Evolutionary conservation across 2,113 vertebrate species (phyloP).

Genomic region (Sinosuthora webbiana): DNA sequence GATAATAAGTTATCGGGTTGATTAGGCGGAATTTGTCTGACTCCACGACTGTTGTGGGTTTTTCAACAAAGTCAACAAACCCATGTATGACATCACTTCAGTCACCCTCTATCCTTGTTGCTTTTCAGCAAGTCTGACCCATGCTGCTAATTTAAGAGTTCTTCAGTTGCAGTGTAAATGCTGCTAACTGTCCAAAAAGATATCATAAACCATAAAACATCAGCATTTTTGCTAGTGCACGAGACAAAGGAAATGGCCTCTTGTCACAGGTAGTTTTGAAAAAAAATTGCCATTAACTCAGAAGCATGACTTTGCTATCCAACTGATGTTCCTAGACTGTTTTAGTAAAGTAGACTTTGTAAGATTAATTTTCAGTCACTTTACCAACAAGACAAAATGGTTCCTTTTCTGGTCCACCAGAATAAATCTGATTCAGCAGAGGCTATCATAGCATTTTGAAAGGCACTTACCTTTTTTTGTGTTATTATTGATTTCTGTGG

Average conservation of each 20-base stretch:
- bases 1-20: conserved; percentile 57
- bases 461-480: neutral
- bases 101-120: neutral
- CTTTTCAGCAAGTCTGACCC: neutral
- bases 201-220: neutral
- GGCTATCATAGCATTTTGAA: neutral
- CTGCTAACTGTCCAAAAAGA: neutral
- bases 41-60: conserved; percentile 26
- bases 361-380: neutral
- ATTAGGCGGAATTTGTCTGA: conserved; percentile 52
- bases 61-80: conserved; percentile 38
- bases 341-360: neutral
- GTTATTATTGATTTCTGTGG: neutral
- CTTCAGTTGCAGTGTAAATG: neutral
- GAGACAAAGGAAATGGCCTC: neutral
- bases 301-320: neutral
- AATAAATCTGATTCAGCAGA: neutral
- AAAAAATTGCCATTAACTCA: neutral
- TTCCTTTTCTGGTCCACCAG: neutral
- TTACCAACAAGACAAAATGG: neutral
- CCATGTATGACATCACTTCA: neutral
- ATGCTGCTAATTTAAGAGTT: neutral
- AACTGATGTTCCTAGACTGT: neutral
- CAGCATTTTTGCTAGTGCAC: neutral
- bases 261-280: neutral